phyloP scores from a whole-genome alignment of 2,797 vertebrate genomes.

The Microcaecilia unicolor region DNA sequence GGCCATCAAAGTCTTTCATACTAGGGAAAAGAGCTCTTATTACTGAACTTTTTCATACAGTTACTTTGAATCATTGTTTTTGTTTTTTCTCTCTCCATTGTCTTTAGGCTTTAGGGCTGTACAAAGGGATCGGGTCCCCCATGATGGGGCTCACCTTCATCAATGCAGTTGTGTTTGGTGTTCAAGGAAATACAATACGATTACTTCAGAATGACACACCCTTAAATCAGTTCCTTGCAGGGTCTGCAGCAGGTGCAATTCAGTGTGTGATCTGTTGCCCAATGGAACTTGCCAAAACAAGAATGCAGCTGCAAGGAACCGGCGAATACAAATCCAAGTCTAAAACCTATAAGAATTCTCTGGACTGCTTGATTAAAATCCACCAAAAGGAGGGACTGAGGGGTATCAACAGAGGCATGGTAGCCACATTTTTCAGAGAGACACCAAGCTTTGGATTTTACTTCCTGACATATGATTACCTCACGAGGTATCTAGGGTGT shows the following conservation, averaged over 20 bases:
- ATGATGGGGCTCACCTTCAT: conserved; percentile 98
- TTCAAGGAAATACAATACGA: conserved; percentile 85
- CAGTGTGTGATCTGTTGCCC: conserved; percentile 93
- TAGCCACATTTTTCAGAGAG: conserved; percentile 81
- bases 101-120: conserved; percentile 76
- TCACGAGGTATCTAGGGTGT: conserved; percentile 78
- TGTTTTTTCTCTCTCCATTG: neutral
- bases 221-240: conserved; percentile 84
- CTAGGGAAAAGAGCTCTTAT: neutral
- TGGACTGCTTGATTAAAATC: conserved; percentile 86
- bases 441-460: conserved; percentile 91
- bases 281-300: conserved; percentile 94
- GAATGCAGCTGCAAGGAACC: conserved; percentile 92
- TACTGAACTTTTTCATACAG: no score
- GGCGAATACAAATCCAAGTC: conserved; percentile 73
- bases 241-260: conserved; percentile 81
- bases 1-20: neutral
- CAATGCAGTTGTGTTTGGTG: conserved; percentile 92
- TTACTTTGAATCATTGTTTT: no score
- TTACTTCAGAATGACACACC: conserved; percentile 77
- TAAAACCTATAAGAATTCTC: conserved; percentile 84
- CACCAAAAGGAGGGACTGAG: conserved; percentile 77
- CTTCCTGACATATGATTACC: conserved; percentile 81
- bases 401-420: conserved; percentile 87
- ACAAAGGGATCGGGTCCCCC: conserved; percentile 93